A percentile compares a stretch with the other conserved stretches of the same genome.
phyloP scores from a whole-genome alignment of 2,113 vertebrate genomes.

The Actenoides hombroni region DNA sequence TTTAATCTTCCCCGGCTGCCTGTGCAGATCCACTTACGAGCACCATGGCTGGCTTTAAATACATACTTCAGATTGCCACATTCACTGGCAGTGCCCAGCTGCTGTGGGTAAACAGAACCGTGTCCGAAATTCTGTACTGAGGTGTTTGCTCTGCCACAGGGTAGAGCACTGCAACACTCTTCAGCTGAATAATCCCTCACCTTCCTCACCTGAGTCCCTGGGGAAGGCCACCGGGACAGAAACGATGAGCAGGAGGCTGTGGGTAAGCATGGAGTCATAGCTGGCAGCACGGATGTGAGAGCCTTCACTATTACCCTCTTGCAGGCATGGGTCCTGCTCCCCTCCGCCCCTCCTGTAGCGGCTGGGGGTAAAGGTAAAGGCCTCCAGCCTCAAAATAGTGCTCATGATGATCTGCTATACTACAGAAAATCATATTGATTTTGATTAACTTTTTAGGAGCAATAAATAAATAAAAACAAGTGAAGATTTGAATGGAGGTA shows the following conservation, averaged over 20 bases:
- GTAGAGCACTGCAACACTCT: fast-evolving
- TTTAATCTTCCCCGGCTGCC: neutral
- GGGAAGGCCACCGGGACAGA: neutral
- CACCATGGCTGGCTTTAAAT: neutral
- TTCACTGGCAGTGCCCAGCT: neutral
- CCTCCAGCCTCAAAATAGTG: neutral
- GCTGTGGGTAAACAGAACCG: neutral
- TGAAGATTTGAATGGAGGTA: neutral
- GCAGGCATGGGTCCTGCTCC: fast-evolving
- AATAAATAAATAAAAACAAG: neutral
- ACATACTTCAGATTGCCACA: neutral
- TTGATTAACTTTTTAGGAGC: neutral
- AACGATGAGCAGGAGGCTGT: fast-evolving
- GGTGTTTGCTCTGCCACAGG: neutral
- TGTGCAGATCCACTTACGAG: neutral
- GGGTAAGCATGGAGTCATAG: neutral
- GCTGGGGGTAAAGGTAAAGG: neutral
- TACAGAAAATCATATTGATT: neutral
- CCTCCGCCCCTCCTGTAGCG: neutral
- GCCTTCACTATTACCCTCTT: fast-evolving
- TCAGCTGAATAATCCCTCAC: neutral
- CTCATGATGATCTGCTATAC: neutral
- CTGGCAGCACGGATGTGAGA: neutral
- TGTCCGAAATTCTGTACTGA: fast-evolving
- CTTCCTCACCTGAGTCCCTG: fast-evolving